Evolutionary conservation across 1,140 invertebrate genomes (phyloP), one percentile per base, ranked within the genome.

Genomic region (Meloidogyne chitwoodi): DNA sequence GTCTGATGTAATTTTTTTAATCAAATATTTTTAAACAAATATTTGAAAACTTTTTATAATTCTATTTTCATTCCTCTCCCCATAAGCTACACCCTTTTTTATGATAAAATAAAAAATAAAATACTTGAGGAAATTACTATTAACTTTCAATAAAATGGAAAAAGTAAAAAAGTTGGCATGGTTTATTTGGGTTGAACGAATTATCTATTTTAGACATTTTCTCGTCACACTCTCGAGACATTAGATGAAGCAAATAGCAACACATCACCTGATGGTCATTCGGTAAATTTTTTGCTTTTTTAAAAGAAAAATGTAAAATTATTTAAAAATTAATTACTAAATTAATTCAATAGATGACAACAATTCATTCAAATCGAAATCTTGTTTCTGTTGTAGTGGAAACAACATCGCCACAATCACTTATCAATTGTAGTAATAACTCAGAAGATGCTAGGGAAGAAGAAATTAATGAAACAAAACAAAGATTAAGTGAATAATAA

Each of bases 351-450:
- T n/a, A 77, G 75, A 77, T 75, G 75, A 75, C 71, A 29, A 75
- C 74, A 31, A 75, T 75, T 19, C 69, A 38, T 48, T 74, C 72
- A 14, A 74, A 74, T 74, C 70, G 72, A n/a, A 34, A 74, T 26
- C 38, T 74, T 16, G 19, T 68, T 24, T 27, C 72, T 10, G 72
- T 74, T 27, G 24, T 26, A 24, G 70, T 74, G 22, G 72, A 74
- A 71, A n/a, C 22, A 8, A 4, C 34, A 6, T 4, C 22, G 22
- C 19, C 65, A 10, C 12, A 3, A 67, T 16, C 14, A 66, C 22
- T 8, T 8, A 8, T 8, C 6, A n/a, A 22, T 69, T 69, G 11
- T 61, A 26, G 22, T 69, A n/a, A n/a, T n/a, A n/a, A 38, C 10
- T 63, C 68, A 0, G 10, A 64, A 4, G 19, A 19, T 6, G 6